Evolutionary conservation across 2,888 invertebrate species (phyloP), one percentile per base, ranked within the genome.

Genomic region (Campopleginae sp.): DNA sequence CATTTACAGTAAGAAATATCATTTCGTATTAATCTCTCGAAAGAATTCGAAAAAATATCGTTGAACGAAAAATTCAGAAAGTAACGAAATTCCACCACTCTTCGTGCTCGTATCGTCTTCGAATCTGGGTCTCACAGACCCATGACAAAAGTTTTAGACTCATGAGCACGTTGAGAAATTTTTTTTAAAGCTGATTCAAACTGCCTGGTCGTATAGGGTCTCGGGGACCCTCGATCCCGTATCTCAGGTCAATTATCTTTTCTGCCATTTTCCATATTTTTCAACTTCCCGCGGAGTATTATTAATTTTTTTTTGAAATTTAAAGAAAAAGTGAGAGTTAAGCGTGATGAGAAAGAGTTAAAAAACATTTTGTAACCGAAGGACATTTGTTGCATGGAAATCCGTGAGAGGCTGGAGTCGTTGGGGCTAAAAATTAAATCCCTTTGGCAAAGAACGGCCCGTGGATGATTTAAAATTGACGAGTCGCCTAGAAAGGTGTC

Each of bases 401-500:
- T 54, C 2, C 10, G 23, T 23, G 23, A 23, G n/a, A 23, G 19
- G 8, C 51, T 6, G 10, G 10, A 54, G 12, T 3, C 5, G 0
- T 27, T 14, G 12, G 4, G 58, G 58, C 27, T 58, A 12, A 58
- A 14, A 58, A 58, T 12, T 1, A 1, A 58, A 27, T 27, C 7
- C 17, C 2, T 23, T 66, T 44, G 44, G 38, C n/a, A 23, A n/a
- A 10, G 23, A 66, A 58, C n/a, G 23, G 7, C 27, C 38, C 42
- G 66, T 68, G 31, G 66, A 38, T 23, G n/a, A 14, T 65, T 68
- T 27, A 0, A n/a, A 44, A 58, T 70, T 23, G 75, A 58, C 38
- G 31, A 19, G 58, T 58, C 12, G 58, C 65, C 54, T 54, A 54
- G 54, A 54, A 54, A 54, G 23, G 54, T 54, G 54, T 54, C 14